These are phyloP conservation scores for Callaeas wilsoni DNA, from an alignment of 2,113 vertebrate species.

Conservation along the genomic window DNA sequence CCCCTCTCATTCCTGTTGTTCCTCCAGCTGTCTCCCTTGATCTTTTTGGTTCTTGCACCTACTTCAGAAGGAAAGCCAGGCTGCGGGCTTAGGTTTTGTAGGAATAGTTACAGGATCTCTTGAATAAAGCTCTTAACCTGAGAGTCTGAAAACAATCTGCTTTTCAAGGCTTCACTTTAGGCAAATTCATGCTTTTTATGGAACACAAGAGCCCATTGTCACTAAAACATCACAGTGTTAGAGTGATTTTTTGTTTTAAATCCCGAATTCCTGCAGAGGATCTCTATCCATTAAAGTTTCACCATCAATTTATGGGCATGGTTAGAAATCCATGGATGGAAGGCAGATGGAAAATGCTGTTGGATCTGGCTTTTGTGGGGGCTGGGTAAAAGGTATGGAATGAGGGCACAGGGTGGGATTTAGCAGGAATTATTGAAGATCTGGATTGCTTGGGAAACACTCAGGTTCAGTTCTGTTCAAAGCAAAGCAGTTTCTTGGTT, in stretches of 20 bases:
- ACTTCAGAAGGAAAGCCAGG: not conserved
- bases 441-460: not conserved
- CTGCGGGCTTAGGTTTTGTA: not conserved
- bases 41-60: not conserved
- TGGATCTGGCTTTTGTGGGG: not conserved
- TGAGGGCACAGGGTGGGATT: too few relatives aligned
- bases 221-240: not conserved
- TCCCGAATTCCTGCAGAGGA: not conserved
- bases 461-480: not conserved
- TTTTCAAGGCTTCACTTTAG: not conserved
- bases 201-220: accelerated
- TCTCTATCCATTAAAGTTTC: not conserved
- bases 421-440: too few relatives aligned
- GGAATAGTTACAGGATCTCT: not conserved
- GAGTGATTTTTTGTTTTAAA: not conserved
- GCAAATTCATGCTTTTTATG: not conserved
- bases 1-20: not conserved
- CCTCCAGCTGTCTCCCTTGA: not conserved
- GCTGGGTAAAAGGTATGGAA: not conserved
- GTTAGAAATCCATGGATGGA: accelerated
- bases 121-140: not conserved
- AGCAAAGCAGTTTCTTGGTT: not conserved
- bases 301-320: not conserved
- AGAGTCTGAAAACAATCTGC: not conserved
- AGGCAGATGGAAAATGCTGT: not conserved